phyloP scores from a whole-genome alignment of 1,140 invertebrate genomes.

The Planococcus citri region DNA sequence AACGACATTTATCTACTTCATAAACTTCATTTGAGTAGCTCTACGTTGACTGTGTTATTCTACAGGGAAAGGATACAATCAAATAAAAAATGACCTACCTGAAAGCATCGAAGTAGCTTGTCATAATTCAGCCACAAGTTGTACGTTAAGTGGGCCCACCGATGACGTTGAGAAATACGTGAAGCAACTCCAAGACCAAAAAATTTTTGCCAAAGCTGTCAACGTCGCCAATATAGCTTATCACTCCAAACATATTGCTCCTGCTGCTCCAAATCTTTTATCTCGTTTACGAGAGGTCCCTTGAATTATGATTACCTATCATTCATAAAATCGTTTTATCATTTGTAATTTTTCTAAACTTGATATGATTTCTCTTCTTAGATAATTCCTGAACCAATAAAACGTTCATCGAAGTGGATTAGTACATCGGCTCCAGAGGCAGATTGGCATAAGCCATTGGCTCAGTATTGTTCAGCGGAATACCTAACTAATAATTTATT shows the following conservation, averaged over 20 bases:
- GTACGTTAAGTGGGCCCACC: constrained; percentile 55
- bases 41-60: constrained; percentile 38
- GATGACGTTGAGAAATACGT: constrained; percentile 37
- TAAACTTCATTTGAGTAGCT: too few species aligned
- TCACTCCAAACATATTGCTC: constrained; percentile 62
- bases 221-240: constrained; percentile 57
- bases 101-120: constrained; percentile 51
- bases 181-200: constrained; percentile 40
- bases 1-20: too few species aligned
- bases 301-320: too few species aligned
- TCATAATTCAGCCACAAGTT: constrained; percentile 53
- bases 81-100: constrained; percentile 47
- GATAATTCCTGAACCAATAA: constrained; percentile 51
- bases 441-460: constrained; percentile 53
- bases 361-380: not conserved
- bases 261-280: constrained; percentile 55
- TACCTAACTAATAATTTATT: constrained; percentile 81
- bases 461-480: constrained; percentile 62
- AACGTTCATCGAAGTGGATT: constrained; percentile 65
- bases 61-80: constrained; percentile 33
- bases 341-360: not conserved
- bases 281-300: constrained; percentile 35
- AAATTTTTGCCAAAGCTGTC: constrained; percentile 66
- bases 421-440: constrained; percentile 68
- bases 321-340: not conserved